Conservation (phyloP, 2,888 invertebrate genomes). For the Dynastes grantii region DNA sequence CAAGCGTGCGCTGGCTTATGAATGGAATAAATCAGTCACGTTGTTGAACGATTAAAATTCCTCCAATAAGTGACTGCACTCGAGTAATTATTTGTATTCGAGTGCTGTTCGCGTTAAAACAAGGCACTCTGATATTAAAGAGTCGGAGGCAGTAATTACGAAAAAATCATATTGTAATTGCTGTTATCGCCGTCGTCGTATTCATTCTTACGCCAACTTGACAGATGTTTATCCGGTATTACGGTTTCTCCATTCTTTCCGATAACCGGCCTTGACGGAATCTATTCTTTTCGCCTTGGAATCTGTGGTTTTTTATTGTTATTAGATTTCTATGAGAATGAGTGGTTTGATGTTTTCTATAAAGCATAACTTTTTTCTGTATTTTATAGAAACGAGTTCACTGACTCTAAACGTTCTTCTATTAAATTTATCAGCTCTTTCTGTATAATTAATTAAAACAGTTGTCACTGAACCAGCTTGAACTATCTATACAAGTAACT, state of each 20-base stretch:
- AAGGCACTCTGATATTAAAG: conserved; percentile 14
- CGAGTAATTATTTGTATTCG: conserved; percentile 24
- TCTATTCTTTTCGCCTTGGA: not conserved
- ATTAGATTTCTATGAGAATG: no score
- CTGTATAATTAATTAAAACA: no score
- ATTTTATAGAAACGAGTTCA: no score
- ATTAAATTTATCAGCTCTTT: no score
- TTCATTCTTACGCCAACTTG: conserved; percentile 5
- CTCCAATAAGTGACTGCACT: conserved; percentile 14
- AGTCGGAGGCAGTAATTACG: conserved; percentile 17
- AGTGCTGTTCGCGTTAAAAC: conserved; percentile 8
- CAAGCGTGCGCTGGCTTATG: conserved; percentile 1
- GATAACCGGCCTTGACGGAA: conserved; percentile 3
- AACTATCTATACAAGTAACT: no score
- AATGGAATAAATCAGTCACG: conserved; percentile 41
- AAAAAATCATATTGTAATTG: conserved; percentile 18
- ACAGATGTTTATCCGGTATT: conserved; percentile 15
- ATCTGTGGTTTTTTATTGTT: not conserved
- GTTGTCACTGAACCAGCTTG: no score
- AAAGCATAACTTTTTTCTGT: no score
- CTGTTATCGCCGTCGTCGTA: conserved; percentile 10
- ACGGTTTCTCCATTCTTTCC: conserved; percentile 9
- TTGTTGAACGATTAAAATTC: conserved; percentile 34
- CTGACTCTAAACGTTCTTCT: no score
- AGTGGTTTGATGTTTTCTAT: no score